Conservation (phyloP, 2,888 invertebrate genomes). For the Physocephala rufipes region DNA sequence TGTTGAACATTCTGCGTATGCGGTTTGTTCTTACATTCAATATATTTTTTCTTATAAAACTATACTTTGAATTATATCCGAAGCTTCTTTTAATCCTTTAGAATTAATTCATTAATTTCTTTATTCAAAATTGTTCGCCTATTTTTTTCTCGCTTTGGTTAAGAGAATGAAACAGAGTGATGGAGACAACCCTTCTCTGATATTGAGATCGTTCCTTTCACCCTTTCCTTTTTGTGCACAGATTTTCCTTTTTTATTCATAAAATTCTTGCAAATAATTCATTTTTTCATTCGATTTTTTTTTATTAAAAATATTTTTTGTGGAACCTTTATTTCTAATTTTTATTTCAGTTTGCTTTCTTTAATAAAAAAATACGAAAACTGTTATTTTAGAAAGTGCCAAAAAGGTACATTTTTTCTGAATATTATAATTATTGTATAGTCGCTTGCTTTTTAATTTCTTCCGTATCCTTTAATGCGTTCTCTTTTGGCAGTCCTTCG, state of each 20-base stretch:
- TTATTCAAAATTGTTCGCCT: constrained; percentile 57
- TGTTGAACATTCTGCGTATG: neutral
- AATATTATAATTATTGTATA: constrained; percentile 23
- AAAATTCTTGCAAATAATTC: neutral
- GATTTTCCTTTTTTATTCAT: constrained; percentile 19
- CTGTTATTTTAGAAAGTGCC: constrained; percentile 24
- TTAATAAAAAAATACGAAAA: no score
- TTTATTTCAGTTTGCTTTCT: neutral
- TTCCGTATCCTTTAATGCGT: neutral
- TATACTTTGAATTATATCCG: neutral
- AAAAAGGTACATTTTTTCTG: constrained; percentile 20
- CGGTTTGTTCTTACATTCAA: neutral
- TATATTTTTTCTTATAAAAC: neutral
- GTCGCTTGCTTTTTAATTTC: constrained; percentile 15
- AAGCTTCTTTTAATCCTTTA: constrained; percentile 44
- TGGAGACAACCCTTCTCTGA: no score
- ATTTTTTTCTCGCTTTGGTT: constrained; percentile 29
- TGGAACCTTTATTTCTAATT: constrained; percentile 2
- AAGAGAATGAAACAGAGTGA: no score
- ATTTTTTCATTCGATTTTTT: neutral
- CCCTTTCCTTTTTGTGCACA: neutral
- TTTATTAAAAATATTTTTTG: neutral
- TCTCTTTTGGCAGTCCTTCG: neutral
- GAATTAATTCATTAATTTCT: constrained; percentile 62
- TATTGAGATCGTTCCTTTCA: no score